Evolutionary conservation across 2,888 invertebrate species (phyloP).

Genomic region (Luffia ferchaultella): DNA sequence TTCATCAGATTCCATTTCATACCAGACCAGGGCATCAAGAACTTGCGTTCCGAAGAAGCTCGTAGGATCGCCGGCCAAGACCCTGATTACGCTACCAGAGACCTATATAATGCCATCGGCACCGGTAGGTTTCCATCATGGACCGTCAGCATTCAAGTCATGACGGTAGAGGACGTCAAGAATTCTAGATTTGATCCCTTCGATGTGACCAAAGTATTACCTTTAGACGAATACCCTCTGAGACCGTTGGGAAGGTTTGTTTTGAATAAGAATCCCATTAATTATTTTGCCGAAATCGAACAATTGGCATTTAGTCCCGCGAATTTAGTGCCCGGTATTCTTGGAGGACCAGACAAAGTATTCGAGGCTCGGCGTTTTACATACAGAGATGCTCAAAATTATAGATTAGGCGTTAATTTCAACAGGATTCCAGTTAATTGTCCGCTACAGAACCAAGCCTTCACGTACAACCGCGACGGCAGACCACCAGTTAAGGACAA

Average conservation of each 20-base stretch:
- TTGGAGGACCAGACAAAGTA: slow-evolving; percentile 90
- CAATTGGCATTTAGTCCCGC: slow-evolving; percentile 88
- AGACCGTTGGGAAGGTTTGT: slow-evolving; percentile 84
- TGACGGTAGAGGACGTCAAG: slow-evolving; percentile 83
- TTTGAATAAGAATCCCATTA: slow-evolving; percentile 84
- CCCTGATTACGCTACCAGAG: slow-evolving; percentile 86
- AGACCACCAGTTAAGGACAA: slow-evolving; percentile 77
- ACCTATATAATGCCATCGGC: slow-evolving; percentile 86
- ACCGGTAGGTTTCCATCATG: slow-evolving; percentile 76
- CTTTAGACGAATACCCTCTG: slow-evolving; percentile 77
- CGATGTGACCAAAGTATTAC: slow-evolving; percentile 89
- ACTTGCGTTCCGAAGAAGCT: slow-evolving; percentile 71
- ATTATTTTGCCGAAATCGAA: slow-evolving; percentile 92
- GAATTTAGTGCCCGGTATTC: slow-evolving; percentile 88
- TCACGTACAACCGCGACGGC: slow-evolving; percentile 90
- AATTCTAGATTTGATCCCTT: slow-evolving; percentile 84
- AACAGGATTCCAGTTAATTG: slow-evolving; percentile 93
- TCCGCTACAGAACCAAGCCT: slow-evolving; percentile 72
- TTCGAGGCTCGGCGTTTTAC: slow-evolving; percentile 83
- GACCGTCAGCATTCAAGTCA: slow-evolving; percentile 81
- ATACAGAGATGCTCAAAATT: slow-evolving; percentile 85
- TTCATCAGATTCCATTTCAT: slow-evolving; percentile 90
- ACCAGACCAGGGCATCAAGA: slow-evolving; percentile 87
- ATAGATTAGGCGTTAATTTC: slow-evolving; percentile 89
- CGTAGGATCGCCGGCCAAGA: slow-evolving; percentile 72